Base-by-base conservation (phyloP, 2,113 vertebrate species). In the Apaloderma vittatum region DNA sequence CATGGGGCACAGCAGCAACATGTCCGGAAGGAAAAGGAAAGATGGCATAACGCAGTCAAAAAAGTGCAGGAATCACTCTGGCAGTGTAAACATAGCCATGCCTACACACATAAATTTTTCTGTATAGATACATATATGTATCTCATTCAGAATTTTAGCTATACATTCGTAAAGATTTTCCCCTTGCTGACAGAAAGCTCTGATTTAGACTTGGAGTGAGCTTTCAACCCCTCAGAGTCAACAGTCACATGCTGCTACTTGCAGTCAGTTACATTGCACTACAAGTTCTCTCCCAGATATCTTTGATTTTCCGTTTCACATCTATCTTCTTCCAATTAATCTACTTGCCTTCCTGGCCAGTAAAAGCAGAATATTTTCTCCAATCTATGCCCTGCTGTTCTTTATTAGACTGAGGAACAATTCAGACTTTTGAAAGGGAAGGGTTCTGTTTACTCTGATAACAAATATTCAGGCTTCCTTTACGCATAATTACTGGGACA, bases 171-270 rank as follows among this genome's bases (percentile, higher is more conserved):
- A 75, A 74, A 43, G 8, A 10, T 86, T 16, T 86, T 46, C 32
- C 48, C 15, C 14, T 70, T 83, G 6, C 29, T 72, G 59, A 22
- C 11, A 61, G n/a, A 61, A 51, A 58, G 4, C 4, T 76, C 65
- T 51, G 30, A 23, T 45, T 92, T 26, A 68, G 8, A 79, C 13
- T 24, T 66, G 24, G 19, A 66, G 16, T 0, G 1, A 75, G 16
- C 2, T 72, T 73, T 89, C 34, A 65, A n/a, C 4, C 37, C 36
- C 22, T 91, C 59, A 19, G 4, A 55, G 8, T 36, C 32, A 71
- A 30, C 12, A 76, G 19, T 49, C 66, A 76, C 6, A 30, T 0
- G 0, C 21, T 1, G 4, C 21, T 48, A 8, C 30, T 22, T 67
- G n/a, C 34, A 54, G 11, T 9, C 57, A 71, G 23, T 48, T 68